Base-by-base conservation (phyloP, 2,888 invertebrate genomes). In the Salticus scenicus region DNA sequence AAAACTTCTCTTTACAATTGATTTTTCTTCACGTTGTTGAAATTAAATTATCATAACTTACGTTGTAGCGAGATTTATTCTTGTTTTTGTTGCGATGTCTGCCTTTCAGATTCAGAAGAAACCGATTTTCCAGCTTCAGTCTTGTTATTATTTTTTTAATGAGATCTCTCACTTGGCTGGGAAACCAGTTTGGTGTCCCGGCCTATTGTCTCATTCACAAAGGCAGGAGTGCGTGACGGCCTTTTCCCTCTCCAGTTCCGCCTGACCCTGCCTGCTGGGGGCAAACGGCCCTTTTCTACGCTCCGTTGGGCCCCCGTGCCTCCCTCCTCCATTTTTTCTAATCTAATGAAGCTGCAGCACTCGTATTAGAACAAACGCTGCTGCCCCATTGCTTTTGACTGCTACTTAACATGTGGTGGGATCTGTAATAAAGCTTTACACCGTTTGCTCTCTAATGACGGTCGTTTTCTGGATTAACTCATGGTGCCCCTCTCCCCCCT, bases 221-320 rank as follows among this genome's bases (percentile, higher is more conserved):
- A 84, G 83, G 73, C 72, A 77, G 83, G 83, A 69, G 82, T 82
- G 82, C 77, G 77, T 82, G 81, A 75, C 70, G 69, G 70, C 70
- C 67, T n/a, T 47, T 57, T 66, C 75, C 70, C 72, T 84, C 51
- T 73, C 77, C 67, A 77, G 77, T 77, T 77, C 83, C 83, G 83
- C 83, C 83, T 77, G 83, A 83, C 83, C 83, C 83, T 82, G 77
- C 83, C 71, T 72, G 77, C 83, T 84, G 77, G 83, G 83, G 83
- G 83, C 77, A 84, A 84, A 84, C 77, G 83, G 83, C 83, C 83
- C 83, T 84, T 84, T 57, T 84, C 83, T 69, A 77, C 77, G 77
- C 77, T 77, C 71, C 72, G 69, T 8, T 67, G 77, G 67, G 67
- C 27, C 33, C 63, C 63, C 20, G n/a, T n/a, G n/a, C 27, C 63